Evolutionary conservation across 2,888 invertebrate genomes (phyloP), one percentile per base, ranked within the genome.

Genomic region (Troilus luridus): DNA sequence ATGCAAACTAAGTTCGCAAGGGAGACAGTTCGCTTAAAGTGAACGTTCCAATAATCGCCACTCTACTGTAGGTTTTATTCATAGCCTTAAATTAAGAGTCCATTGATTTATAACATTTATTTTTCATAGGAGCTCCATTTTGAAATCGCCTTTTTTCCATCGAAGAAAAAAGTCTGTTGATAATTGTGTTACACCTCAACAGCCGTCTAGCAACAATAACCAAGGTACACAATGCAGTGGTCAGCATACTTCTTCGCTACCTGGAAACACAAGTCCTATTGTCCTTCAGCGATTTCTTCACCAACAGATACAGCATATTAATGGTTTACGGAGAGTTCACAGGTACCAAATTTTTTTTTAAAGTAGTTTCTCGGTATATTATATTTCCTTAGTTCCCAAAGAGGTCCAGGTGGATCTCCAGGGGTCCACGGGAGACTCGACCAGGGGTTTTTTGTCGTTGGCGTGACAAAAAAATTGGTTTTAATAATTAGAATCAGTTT

Each of bases 281-380:
- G 96, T 97, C 92, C 95, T 97, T 93, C 97, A 97, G 94, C 95
- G 97, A 94, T 97, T 97, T 94, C 96, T 96, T 93, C 97, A 97
- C 94, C 97, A 97, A 94, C 97, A 96, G 93, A 96, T 96, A 93
- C 97, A 97, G 94, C 94, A 95, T 93, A 95, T 96, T 92, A 95
- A 96, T 89, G 92, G 91, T 91, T 91, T 90, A 88, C 91, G 92
- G 89, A 88, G 72, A 88, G 89, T 89, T 85, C 88, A 91, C 89
- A 92, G 91, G 92, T 92, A 67, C 91, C 24, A 77, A 56, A 64
- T 88, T 67, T n/a, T 59, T 59, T 59, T 59, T 59, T 59, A 6
- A 41, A 41, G 41, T 41, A 41, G 41, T 41, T 1, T 41, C 41
- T 41, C 41, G 41, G 41, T 41, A 3, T 41, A 41, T 41, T 41